phyloP scores from a whole-genome alignment of 2,888 invertebrate genomes.

The Seladonia tumulorum region DNA sequence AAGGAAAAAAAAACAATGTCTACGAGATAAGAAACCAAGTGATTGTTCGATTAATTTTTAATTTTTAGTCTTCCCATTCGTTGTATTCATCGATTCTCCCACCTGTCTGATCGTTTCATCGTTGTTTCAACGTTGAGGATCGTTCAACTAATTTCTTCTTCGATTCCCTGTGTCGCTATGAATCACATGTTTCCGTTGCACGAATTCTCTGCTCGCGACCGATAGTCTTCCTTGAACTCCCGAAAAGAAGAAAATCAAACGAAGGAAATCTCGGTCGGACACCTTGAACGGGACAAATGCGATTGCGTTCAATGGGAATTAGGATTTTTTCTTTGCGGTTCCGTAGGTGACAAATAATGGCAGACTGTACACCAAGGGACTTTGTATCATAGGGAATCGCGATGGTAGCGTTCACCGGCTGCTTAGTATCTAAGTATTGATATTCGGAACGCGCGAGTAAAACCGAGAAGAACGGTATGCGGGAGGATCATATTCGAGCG shows the following conservation, averaged over 20 bases:
- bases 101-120: not conserved
- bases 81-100: not conserved
- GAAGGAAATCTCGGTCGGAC: not conserved
- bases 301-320: not conserved
- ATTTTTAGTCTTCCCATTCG: constrained; percentile 50
- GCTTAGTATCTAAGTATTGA: constrained; percentile 40
- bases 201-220: constrained; percentile 2
- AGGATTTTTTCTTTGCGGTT: constrained; percentile 7
- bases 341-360: not conserved
- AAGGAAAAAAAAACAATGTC: constrained; percentile 43
- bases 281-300: not conserved
- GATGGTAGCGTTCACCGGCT: constrained; percentile 17
- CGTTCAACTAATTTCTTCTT: constrained; percentile 5
- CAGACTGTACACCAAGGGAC: not conserved
- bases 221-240: constrained; percentile 35
- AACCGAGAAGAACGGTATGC: not conserved
- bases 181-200: constrained; percentile 17
- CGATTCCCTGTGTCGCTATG: not conserved
- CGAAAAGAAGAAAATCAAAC: not conserved
- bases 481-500: constrained; percentile 5
- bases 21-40: constrained; percentile 30
- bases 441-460: constrained; percentile 16
- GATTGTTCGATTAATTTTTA: constrained; percentile 52
- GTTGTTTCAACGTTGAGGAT: not conserved
- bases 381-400: constrained; percentile 30